These are phyloP conservation scores for Notoglanidium macrostoma DNA, from an alignment of 2,797 vertebrate species.

Conservation along the genomic window DNA sequence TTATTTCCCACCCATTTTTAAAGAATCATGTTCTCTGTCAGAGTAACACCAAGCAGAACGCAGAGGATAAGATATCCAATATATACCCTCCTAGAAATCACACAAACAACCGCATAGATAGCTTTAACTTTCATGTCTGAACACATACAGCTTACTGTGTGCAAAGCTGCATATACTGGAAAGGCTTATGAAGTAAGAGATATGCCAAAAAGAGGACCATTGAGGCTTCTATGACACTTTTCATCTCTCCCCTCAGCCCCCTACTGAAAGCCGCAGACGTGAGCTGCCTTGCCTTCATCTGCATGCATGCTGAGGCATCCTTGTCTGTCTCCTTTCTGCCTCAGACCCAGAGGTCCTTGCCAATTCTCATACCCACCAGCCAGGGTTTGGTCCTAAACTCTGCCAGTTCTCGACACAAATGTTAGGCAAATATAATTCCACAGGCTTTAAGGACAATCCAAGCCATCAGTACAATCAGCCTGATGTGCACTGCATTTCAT, in stretches of 20 bases:
- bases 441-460: not conserved
- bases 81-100: not conserved
- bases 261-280: slow-evolving; percentile 19
- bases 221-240: slow-evolving; percentile 1
- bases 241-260: not conserved
- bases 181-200: not conserved
- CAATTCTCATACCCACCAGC: slow-evolving; percentile 62
- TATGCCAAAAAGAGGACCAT: not conserved
- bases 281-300: slow-evolving; percentile 21
- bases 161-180: not conserved
- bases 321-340: slow-evolving; percentile 1
- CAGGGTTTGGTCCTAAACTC: slow-evolving; percentile 26
- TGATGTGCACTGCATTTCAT: not conserved
- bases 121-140: not conserved
- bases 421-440: not conserved
- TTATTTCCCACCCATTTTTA: slow-evolving; percentile 27
- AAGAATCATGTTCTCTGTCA: not conserved
- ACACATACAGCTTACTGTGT: not conserved
- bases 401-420: not conserved
- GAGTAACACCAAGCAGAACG: not conserved
- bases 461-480: not conserved
- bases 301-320: slow-evolving; percentile 1
- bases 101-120: not conserved
- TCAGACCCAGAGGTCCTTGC: slow-evolving; percentile 57
- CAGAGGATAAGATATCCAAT: not conserved